Conservation (phyloP, 2,888 invertebrate genomes). For the Dryococelus australis region DNA sequence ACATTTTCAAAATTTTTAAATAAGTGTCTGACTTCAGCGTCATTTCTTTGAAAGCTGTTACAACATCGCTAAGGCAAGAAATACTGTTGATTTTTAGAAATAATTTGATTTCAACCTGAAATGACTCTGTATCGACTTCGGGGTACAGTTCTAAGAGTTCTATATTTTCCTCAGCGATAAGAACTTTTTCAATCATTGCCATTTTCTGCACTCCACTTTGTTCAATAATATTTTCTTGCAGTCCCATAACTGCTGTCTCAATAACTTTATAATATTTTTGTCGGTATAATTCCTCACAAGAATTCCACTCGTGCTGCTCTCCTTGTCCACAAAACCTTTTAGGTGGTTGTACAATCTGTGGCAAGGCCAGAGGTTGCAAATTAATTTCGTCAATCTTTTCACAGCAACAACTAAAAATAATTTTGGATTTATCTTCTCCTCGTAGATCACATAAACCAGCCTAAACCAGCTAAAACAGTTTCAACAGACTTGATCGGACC, state of each 20-base stretch:
- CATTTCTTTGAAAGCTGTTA: constrained; percentile 16
- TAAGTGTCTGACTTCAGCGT: background rate
- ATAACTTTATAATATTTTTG: too few relatives aligned
- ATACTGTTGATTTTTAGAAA: too few relatives aligned
- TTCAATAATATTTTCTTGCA: too few relatives aligned
- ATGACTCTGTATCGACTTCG: background rate
- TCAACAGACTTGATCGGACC: constrained; percentile 24
- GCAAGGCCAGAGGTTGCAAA: too few relatives aligned
- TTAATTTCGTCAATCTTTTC: too few relatives aligned
- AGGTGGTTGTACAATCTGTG: too few relatives aligned
- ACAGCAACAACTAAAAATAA: constrained; percentile 20
- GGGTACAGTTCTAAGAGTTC: background rate
- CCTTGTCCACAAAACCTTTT: too few relatives aligned
- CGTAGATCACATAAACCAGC: too few relatives aligned
- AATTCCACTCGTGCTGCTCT: too few relatives aligned
- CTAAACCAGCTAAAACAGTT: constrained; percentile 28
- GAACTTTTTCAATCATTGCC: background rate
- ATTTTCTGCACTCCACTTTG: constrained; percentile 19
- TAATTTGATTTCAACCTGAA: too few relatives aligned
- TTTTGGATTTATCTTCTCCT: constrained; percentile 27
- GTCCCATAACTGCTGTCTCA: too few relatives aligned
- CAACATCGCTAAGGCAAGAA: background rate
- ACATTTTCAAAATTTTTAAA: background rate
- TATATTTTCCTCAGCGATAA: constrained; percentile 18
- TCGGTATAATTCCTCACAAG: too few relatives aligned